Percentiles rank a stretch among this genome's conserved stretches.
These are phyloP conservation scores for Melanostoma scalare DNA, from an alignment of 2,888 invertebrate genomes.

Conservation along the genomic window DNA sequence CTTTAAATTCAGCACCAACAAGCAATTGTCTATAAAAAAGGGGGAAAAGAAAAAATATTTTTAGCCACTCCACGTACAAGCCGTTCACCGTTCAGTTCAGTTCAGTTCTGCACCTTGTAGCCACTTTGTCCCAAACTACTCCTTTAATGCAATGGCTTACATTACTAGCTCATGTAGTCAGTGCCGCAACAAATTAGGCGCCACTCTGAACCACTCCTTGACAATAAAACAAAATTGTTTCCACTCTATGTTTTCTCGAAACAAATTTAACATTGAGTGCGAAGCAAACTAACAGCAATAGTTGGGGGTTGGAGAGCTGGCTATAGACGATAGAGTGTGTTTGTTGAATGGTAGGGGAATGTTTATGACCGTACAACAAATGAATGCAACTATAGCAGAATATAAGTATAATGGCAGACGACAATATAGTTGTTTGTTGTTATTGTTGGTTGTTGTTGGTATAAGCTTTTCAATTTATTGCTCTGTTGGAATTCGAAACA, in stretches of 20 bases:
- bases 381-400: conserved; percentile 18
- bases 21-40: no score
- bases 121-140: no score
- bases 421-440: conserved; percentile 26
- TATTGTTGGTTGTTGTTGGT: conserved; percentile 23
- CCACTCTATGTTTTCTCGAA: conserved; percentile 30
- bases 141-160: no score
- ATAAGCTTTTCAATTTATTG: conserved; percentile 27
- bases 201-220: conserved; percentile 37
- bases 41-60: no score
- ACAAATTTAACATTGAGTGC: conserved; percentile 46
- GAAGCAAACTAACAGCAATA: neutral
- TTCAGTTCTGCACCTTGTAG: no score
- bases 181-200: conserved; percentile 52
- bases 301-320: neutral
- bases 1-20: no score
- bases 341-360: neutral
- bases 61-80: no score
- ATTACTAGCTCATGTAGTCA: neutral
- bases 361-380: conserved; percentile 26
- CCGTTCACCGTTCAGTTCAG: no score
- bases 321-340: no score
- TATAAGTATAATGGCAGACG: conserved; percentile 36
- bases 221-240: conserved; percentile 23
- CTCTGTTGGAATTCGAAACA: conserved; percentile 6